Evolutionary conservation across 2,113 vertebrate genomes (phyloP).

Genomic region (Tylochromis polylepis): DNA sequence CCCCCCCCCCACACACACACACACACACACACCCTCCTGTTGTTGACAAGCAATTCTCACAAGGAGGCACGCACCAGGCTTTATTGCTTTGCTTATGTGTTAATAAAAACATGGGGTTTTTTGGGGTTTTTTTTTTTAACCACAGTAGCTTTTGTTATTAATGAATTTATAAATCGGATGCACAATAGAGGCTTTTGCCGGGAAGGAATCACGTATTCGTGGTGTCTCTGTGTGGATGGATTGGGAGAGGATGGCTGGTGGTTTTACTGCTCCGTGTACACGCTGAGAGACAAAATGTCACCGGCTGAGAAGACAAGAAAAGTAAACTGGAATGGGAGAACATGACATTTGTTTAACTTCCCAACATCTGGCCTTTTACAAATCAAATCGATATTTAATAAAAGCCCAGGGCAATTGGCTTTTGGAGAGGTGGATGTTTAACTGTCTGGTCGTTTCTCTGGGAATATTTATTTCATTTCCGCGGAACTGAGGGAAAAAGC

Average conservation of each 20-base stretch:
- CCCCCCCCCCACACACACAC: conserved; percentile 16
- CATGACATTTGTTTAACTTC: conserved; percentile 65
- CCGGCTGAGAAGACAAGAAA: conserved; percentile 8
- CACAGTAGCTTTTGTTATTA: neutral
- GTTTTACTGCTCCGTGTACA: conserved; percentile 12
- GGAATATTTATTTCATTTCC: conserved; percentile 64
- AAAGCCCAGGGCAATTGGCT: conserved; percentile 51
- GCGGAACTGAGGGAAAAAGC: conserved; percentile 8
- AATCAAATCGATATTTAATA: conserved; percentile 76
- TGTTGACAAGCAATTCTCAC: conserved; percentile 59
- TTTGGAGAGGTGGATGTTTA: conserved; percentile 58
- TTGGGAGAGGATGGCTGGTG: neutral
- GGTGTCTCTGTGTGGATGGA: neutral
- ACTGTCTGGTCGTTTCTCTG: conserved; percentile 56
- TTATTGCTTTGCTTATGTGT: conserved; percentile 12
- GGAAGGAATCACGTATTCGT: neutral
- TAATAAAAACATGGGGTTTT: neutral
- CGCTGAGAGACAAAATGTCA: conserved; percentile 40
- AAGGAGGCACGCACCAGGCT: conserved; percentile 15
- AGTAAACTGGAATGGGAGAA: conserved; percentile 34
- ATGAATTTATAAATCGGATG: neutral
- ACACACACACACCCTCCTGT: no score
- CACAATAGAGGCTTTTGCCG: neutral
- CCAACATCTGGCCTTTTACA: conserved; percentile 69
- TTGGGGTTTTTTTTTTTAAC: neutral